Evolutionary conservation across 2,888 invertebrate species (phyloP).

Genomic region (Aelia acuminata): DNA sequence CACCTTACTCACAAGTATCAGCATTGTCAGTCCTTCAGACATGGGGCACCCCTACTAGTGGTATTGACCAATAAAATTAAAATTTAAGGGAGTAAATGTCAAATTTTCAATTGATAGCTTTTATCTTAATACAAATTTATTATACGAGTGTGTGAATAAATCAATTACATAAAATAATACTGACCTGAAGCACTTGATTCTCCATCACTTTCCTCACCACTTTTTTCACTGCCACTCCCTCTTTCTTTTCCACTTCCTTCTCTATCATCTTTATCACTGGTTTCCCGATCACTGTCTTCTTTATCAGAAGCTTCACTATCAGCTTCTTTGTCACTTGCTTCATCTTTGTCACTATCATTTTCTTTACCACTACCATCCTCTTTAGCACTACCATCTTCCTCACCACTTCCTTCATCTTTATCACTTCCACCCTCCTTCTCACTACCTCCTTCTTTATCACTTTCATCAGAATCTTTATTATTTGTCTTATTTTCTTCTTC

Average conservation of each 20-base stretch:
- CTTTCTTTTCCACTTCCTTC: constrained; percentile 64
- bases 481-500: constrained; percentile 53
- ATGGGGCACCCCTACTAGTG: no score
- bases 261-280: constrained; percentile 63
- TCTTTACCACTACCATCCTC: constrained; percentile 67
- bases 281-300: constrained; percentile 66
- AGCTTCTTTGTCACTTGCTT: constrained; percentile 74
- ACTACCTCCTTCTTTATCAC: constrained; percentile 60
- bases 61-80: no score
- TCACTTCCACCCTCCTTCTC: constrained; percentile 70
- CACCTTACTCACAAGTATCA: no score
- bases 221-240: constrained; percentile 67
- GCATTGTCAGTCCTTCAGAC: no score
- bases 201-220: constrained; percentile 69
- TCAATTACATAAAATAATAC: not conserved
- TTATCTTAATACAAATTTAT: no score
- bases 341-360: constrained; percentile 74
- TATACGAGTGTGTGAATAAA: not conserved
- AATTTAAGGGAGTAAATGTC: no score
- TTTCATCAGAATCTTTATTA: constrained; percentile 67
- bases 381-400: constrained; percentile 74
- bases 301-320: constrained; percentile 70
- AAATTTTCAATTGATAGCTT: no score
- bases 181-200: constrained; percentile 66
- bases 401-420: constrained; percentile 73